phyloP scores from a whole-genome alignment of 2,888 invertebrate genomes.

The Limnephilus marmoratus region DNA sequence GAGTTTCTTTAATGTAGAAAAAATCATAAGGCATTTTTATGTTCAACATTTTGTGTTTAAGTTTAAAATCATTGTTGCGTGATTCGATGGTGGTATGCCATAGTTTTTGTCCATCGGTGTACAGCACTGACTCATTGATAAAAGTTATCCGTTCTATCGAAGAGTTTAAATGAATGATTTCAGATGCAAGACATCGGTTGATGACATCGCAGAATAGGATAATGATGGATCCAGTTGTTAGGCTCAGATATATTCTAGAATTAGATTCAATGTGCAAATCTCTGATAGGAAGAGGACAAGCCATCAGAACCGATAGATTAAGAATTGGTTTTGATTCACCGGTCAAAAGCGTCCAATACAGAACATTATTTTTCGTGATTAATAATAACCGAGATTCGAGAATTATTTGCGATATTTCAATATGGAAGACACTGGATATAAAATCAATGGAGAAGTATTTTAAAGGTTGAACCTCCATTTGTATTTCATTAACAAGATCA shows the following conservation, averaged over 20 bases:
- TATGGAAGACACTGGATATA: constrained; percentile 53
- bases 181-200: constrained; percentile 39
- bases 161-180: constrained; percentile 56
- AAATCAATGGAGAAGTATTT: constrained; percentile 58
- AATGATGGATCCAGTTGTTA: constrained; percentile 57
- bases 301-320: constrained; percentile 32
- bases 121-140: constrained; percentile 44
- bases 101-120: constrained; percentile 50
- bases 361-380: constrained; percentile 14
- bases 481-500: constrained; percentile 8
- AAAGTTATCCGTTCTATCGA: constrained; percentile 38
- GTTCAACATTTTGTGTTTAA: constrained; percentile 39
- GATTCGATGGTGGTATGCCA: constrained; percentile 38
- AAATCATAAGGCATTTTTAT: constrained; percentile 53
- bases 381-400: constrained; percentile 48
- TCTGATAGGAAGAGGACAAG: constrained; percentile 49
- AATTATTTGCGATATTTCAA: constrained; percentile 51
- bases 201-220: constrained; percentile 48
- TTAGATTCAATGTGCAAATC: constrained; percentile 35
- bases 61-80: constrained; percentile 36
- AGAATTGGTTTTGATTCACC: background rate
- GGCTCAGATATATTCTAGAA: constrained; percentile 49
- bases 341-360: constrained; percentile 54
- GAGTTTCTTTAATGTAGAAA: constrained; percentile 11
- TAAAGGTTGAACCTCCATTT: constrained; percentile 42